Conservation (phyloP, 1,140 invertebrate genomes). For the Sitophilus oryzae region DNA sequence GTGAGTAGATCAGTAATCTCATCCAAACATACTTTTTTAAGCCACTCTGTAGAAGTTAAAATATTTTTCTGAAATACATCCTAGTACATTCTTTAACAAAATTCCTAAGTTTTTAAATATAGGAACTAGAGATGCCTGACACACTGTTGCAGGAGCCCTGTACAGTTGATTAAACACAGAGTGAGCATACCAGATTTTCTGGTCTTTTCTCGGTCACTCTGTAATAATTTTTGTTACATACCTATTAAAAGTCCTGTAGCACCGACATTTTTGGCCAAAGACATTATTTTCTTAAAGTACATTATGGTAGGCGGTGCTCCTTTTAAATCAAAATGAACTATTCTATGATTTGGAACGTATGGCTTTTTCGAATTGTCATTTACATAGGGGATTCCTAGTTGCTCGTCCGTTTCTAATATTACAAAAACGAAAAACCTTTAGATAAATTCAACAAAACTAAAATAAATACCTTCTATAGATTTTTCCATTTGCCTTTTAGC, state of each 20-base stretch:
- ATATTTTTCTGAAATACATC: too few species aligned
- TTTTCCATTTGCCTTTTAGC: slow-evolving; percentile 18
- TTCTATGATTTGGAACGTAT: slow-evolving; percentile 45
- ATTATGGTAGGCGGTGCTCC: slow-evolving; percentile 74
- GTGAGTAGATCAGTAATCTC: slow-evolving; percentile 52
- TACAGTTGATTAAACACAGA: too few species aligned
- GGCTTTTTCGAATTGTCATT: slow-evolving; percentile 36
- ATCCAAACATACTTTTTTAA: too few species aligned
- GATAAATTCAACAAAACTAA: neutral
- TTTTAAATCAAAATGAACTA: slow-evolving; percentile 86
- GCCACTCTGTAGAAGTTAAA: neutral
- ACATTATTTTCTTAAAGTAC: slow-evolving; percentile 70
- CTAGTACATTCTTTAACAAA: too few species aligned
- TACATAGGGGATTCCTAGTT: slow-evolving; percentile 40
- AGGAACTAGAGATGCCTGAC: too few species aligned
- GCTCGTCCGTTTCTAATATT: slow-evolving; percentile 35
- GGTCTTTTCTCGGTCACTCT: too few species aligned
- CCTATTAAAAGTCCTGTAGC: slow-evolving; percentile 64
- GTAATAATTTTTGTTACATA: slow-evolving; percentile 17
- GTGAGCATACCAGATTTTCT: too few species aligned
- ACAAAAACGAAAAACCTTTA: slow-evolving; percentile 4
- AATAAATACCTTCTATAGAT: slow-evolving; percentile 10
- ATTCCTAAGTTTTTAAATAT: too few species aligned
- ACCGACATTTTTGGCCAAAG: slow-evolving; percentile 66
- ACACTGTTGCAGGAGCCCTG: too few species aligned